These are phyloP conservation scores for Anoplius nigerrimus DNA, from an alignment of 2,888 invertebrate genomes.

Conservation along the genomic window DNA sequence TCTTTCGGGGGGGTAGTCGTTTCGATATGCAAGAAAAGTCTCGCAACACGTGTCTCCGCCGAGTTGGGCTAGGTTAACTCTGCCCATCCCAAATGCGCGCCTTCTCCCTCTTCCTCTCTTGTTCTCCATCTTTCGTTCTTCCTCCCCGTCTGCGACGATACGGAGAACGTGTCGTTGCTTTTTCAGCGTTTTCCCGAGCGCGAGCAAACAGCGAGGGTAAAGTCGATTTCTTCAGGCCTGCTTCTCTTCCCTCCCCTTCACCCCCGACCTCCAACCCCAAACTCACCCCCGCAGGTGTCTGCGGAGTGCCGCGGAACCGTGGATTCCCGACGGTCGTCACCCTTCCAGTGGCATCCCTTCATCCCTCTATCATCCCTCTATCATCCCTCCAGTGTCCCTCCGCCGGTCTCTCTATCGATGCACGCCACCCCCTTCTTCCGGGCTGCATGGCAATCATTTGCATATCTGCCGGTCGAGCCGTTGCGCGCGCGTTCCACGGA, in stretches of 20 bases:
- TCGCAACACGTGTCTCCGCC: constrained; percentile 34
- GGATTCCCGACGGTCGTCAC: constrained; percentile 53
- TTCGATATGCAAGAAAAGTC: constrained; percentile 37
- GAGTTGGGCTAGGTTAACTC: constrained; percentile 20
- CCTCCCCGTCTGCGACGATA: too few relatives aligned
- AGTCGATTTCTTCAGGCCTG: neutral
- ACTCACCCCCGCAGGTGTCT: constrained; percentile 42
- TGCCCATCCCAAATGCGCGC: neutral
- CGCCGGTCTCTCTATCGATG: neutral
- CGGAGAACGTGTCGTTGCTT: constrained; percentile 24
- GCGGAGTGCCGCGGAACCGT: constrained; percentile 37
- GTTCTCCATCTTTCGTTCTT: too few relatives aligned
- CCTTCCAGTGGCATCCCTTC: constrained; percentile 18
- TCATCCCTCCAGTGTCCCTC: neutral
- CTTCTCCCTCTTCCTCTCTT: too few relatives aligned
- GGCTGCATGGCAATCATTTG: constrained; percentile 61
- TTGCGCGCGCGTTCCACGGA: constrained; percentile 57
- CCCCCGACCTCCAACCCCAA: neutral
- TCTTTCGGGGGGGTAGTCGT: neutral
- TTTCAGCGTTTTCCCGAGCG: constrained; percentile 42
- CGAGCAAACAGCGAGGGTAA: constrained; percentile 25
- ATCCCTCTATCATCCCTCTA: neutral
- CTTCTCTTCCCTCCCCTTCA: neutral
- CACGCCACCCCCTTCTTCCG: constrained; percentile 26
- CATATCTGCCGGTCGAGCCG: constrained; percentile 64